Base-by-base conservation (phyloP, 2,113 vertebrate species). In the Mesoclemmys tuberculata region DNA sequence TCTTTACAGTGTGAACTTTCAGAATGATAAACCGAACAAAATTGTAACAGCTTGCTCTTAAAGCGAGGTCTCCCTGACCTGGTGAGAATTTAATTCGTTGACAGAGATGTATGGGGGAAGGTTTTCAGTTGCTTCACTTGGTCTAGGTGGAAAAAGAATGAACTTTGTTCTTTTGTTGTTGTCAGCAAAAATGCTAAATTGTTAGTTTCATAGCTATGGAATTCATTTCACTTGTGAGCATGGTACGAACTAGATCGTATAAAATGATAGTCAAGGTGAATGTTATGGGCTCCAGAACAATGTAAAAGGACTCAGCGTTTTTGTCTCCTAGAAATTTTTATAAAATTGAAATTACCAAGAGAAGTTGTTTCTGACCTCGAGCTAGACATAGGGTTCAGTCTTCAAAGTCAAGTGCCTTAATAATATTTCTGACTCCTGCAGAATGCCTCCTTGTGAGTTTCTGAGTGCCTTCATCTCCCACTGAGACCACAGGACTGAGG, bases 191-290 rank as follows among this genome's bases (percentile, higher is more conserved):
- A 7, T 52, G 6, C 48, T 2, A 44, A 54, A 12, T 54, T 80
- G 78, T 35, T 0, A 58, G 49, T 0, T 0, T 89, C 46, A 0
- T 0, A 29, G 5, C 26, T 71, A 2, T 6, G 46, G 80, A 3
- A 0, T 64, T 11, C 38, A 27, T 89, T 93, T 90, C 8, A 0
- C 82, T 44, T n/a, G 77, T 44, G 29, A 48, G 41, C 13, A 58
- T 46, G 68, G 27, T 84, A 61, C 4, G 24, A 71, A 22, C 12
- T 10, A 75, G 58, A 10, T 44, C 5, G 18, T n/a, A 12, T 74
- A 56, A 83, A 61, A 31, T 52, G 2, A 16, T 31, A 71, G 48
- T 71, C 55, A 11, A 71, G 51, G 1, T 64, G 21, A 74, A 22
- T 0, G 0, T 10, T 0, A 0, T 24, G 26, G 7, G 10, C 71